Percentiles rank a stretch among this genome's conserved stretches.
phyloP scores from a whole-genome alignment of 2,797 vertebrate genomes.

The Cyprinella venusta region DNA sequence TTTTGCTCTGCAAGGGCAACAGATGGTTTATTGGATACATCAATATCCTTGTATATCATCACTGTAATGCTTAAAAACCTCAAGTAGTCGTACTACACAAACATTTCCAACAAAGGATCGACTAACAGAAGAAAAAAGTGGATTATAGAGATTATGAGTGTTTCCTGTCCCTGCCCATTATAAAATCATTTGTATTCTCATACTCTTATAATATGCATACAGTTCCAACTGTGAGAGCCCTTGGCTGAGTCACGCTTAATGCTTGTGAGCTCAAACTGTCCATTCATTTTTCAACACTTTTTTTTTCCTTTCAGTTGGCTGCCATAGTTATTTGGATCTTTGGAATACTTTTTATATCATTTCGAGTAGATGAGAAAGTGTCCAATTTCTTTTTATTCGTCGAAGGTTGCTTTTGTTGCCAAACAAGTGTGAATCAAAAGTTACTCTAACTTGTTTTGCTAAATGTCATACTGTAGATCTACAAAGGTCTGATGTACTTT shows the following conservation, averaged over 20 bases:
- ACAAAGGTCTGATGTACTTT: background rate
- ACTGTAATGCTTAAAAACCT: background rate
- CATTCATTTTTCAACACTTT: background rate
- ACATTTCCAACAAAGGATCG: background rate
- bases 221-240: conserved; percentile 6
- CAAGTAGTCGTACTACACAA: background rate
- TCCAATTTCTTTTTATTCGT: background rate
- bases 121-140: conserved; percentile 3
- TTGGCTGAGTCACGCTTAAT: conserved; percentile 36
- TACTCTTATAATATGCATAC: conserved; percentile 8
- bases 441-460: background rate
- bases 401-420: background rate
- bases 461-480: background rate
- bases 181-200: conserved; percentile 13
- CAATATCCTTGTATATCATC: background rate
- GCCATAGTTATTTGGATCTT: conserved; percentile 16
- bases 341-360: background rate
- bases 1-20: background rate
- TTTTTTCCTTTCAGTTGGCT: background rate
- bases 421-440: no score
- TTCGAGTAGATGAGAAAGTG: background rate
- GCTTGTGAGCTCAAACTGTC: conserved; percentile 25
- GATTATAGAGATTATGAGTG: conserved; percentile 13
- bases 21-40: background rate
- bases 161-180: conserved; percentile 37